Base-by-base conservation (phyloP, 2,797 vertebrate genomes). In the Neolamprologus multifasciatus region DNA sequence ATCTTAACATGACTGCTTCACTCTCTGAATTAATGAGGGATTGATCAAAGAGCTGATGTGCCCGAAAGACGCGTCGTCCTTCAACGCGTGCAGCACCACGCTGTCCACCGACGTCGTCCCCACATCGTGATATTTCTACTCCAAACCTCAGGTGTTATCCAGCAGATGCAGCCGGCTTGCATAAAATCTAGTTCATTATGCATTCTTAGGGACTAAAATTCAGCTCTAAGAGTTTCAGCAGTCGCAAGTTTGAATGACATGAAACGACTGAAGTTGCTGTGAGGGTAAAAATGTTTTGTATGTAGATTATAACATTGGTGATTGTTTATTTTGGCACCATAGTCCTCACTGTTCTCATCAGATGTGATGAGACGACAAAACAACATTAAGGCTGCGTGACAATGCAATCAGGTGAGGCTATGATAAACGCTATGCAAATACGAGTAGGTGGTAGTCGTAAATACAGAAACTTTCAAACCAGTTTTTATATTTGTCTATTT, bases 11-110 rank as follows among this genome's bases (percentile, higher is more conserved):
- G 81, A 77, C 21, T 4, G 57, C 11, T 82, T 79, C 45, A 78
- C 86, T 52, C 26, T 38, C 26, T 77, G 85, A 82, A 77, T 91
- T 88, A 86, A 91, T 91, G 82, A 88, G 78, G 54, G 80, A 88
- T 81, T 89, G 85, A 92, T 93, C 89, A 85, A 89, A 85, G 84
- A 62, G 62, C 48, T 33, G 74, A 87, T 88, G 79, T 84, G 50
- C 71, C 59, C 57, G 29, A 83, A 79, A 86, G 81, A 77, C 21
- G 3, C 23, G 1, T 51, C 17, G 81, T 87, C 79, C 88, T 88
- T 82, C 83, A 87, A n/a, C 51, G 45, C 2, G 80, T 69, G 7
- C 69, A 33, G 12, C 76, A 12, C 4, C 83, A 43, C 45, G 45
- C 45, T 51, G 71, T 51, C 71, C 45, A 33, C 71, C 5, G 40